These are phyloP conservation scores for Empidonax traillii DNA, from an alignment of 2,113 vertebrate species.

Conservation along the genomic window DNA sequence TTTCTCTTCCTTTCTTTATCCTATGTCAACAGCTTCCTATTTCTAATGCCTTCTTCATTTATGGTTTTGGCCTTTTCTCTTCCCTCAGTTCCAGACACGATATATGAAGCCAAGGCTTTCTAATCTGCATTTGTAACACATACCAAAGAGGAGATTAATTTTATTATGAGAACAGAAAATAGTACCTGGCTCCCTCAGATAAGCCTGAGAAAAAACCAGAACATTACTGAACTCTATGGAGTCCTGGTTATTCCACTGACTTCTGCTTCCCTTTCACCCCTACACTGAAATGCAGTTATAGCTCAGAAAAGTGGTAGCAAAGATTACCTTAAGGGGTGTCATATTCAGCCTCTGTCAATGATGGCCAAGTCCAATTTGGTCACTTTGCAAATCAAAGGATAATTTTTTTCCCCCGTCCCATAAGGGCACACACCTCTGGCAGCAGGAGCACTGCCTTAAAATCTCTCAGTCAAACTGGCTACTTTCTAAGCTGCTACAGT, in stretches of 20 bases:
- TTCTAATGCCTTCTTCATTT: not conserved
- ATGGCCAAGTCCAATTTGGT: not conserved
- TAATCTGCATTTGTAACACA: not conserved
- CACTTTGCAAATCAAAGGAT: not conserved
- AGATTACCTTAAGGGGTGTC: not conserved
- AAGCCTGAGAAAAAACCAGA: slow-evolving; percentile 20
- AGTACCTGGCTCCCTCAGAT: slow-evolving; percentile 3
- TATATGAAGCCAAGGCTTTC: not conserved
- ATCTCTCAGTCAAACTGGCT: not conserved
- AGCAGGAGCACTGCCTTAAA: not conserved
- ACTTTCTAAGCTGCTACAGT: not conserved
- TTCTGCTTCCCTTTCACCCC: not conserved
- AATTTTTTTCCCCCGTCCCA: not conserved
- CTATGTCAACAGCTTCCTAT: not conserved
- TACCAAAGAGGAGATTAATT: not conserved
- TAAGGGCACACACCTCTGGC: not conserved
- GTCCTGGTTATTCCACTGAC: not conserved
- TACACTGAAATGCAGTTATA: not conserved
- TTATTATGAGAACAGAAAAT: not conserved
- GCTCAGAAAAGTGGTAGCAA: not conserved
- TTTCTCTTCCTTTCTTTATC: not conserved
- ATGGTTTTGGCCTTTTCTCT: not conserved
- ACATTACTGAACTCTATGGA: not conserved
- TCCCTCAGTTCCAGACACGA: not conserved
- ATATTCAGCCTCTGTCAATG: not conserved